Evolutionary conservation across 1,140 invertebrate genomes (phyloP), one percentile per base, ranked within the genome.

Genomic region (Heliothis subflexa): DNA sequence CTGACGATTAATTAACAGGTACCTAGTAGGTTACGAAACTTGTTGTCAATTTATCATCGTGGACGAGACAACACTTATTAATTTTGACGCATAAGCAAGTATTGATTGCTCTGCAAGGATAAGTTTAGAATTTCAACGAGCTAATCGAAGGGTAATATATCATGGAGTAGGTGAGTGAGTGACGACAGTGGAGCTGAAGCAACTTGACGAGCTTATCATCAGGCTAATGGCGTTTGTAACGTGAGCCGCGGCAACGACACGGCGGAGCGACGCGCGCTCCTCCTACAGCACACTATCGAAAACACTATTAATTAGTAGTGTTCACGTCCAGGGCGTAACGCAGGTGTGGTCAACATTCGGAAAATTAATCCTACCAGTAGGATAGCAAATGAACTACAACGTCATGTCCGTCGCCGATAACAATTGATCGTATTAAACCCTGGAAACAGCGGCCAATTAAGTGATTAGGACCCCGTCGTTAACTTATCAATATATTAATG

Each of bases 361-460:
- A 83, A 92, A 91, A 93, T 94, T 94, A 94, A 90, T 93, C 90
- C 90, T 88, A 89, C 86, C 89, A 84, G 82, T 86, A 81, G 80
- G 81, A 89, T 81, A 82, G 78, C 81, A 85, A 90, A 85, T 82
- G 80, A 86, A 84, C 79, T 64, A 77, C 57, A 47, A 47, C 52
- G 80, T 81, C 74, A 72, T 59, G 78, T 79, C 78, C 50, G 70
- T 83, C 68, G 77, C 80, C 85, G 85, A 86, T 89, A 89, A 86
- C 85, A 86, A 91, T 92, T 94, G 89, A 88, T 91, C 72, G 83
- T 87, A 88, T 88, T 86, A 85, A 87, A 82, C 78, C 85, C 75
- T 85, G 76, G 76, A 83, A 83, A 88, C 82, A 79, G 68, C 61
- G 64, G 84, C 80, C 89, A 93, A 91, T 94, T 90, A 93, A 92